These are phyloP conservation scores for Microctenopoma lineatum DNA, from an alignment of 2,797 vertebrate species.

Conservation along the genomic window DNA sequence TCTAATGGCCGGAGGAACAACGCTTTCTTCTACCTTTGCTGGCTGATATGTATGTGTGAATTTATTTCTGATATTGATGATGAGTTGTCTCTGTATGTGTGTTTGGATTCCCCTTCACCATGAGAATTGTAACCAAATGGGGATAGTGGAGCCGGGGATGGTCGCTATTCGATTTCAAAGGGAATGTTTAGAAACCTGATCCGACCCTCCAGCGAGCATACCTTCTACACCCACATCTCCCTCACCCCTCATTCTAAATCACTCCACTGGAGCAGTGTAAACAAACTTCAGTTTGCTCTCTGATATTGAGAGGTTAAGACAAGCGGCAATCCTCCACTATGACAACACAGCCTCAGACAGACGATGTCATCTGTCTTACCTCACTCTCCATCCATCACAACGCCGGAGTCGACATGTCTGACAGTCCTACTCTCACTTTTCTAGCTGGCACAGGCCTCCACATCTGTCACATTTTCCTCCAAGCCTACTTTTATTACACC, in stretches of 20 bases:
- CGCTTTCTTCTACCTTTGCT: not conserved
- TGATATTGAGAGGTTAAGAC: conserved; percentile 83
- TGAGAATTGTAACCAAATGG: conserved; percentile 44
- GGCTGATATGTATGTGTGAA: not conserved
- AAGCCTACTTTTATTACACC: conserved; percentile 65
- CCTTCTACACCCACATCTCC: conserved; percentile 69
- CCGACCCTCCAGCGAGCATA: conserved; percentile 68
- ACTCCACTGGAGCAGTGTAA: conserved; percentile 83
- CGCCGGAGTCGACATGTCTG: conserved; percentile 86
- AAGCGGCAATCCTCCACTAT: conserved; percentile 77
- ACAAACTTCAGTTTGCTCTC: conserved; percentile 85
- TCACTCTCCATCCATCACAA: conserved; percentile 86
- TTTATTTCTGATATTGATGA: conserved; percentile 6
- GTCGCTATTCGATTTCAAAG: conserved; percentile 81
- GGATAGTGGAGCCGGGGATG: conserved; percentile 58
- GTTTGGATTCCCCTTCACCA: conserved; percentile 53
- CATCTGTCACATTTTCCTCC: conserved; percentile 78
- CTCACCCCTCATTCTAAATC: conserved; percentile 79
- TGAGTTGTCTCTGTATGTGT: conserved; percentile 48
- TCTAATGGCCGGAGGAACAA: not conserved
- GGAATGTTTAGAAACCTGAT: conserved; percentile 83
- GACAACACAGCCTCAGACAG: conserved; percentile 83
- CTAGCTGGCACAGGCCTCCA: conserved; percentile 74
- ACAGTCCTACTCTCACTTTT: conserved; percentile 83
- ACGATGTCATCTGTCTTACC: conserved; percentile 85